A percentile compares a stretch with the other conserved stretches of the same genome.
Conservation (phyloP, 1,140 invertebrate genomes). For the Trichonephila inaurata region DNA sequence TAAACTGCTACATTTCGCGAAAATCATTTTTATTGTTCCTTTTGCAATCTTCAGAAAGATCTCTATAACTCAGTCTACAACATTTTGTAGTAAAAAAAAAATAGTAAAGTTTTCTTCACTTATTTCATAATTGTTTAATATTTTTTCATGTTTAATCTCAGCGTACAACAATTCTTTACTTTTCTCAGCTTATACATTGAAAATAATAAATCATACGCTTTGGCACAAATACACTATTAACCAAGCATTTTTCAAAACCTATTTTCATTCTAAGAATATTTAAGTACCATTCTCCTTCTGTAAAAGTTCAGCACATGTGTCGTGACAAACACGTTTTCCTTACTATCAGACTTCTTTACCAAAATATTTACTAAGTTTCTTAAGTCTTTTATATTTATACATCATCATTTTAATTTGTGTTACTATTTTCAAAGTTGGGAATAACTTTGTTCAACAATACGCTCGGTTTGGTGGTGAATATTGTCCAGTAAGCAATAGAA, state of each 20-base stretch:
- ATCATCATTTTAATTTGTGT: background rate
- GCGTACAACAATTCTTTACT: background rate
- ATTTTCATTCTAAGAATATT: background rate
- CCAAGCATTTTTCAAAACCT: background rate
- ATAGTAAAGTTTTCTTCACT: too few relatives aligned
- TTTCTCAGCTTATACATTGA: background rate
- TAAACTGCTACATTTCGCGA: too few relatives aligned
- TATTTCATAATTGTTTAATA: too few relatives aligned
- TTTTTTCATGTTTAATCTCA: background rate
- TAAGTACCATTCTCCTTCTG: background rate
- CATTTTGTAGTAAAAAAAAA: too few relatives aligned
- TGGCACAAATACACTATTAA: background rate
- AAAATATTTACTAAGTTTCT: background rate
- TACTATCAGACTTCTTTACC: background rate
- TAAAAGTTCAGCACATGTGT: background rate
- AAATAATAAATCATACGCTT: conserved; percentile 21
- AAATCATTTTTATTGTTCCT: too few relatives aligned
- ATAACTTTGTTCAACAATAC: background rate
- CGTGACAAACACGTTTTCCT: background rate
- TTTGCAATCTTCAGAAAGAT: too few relatives aligned
- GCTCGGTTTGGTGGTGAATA: background rate
- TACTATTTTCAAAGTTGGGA: conserved; percentile 4
- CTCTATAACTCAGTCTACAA: too few relatives aligned
- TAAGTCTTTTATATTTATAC: background rate
- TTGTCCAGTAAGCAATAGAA: background rate